A percentile compares a stretch with the other conserved stretches of the same genome.
Evolutionary conservation across 2,113 vertebrate species (phyloP).

Genomic region (Cyrtonyx montezumae): DNA sequence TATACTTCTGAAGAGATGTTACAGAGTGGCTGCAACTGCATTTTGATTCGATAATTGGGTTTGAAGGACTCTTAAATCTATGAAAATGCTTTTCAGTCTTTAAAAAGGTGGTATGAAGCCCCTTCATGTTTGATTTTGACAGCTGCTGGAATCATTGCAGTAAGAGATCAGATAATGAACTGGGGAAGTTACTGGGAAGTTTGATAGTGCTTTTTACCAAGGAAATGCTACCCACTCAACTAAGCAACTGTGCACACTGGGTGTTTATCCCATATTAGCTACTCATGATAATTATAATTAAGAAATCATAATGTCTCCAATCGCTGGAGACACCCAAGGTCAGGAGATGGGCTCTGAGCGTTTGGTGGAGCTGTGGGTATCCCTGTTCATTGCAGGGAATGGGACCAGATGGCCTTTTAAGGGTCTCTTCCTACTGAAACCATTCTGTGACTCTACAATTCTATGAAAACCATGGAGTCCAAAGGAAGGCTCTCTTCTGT

Average conservation of each 20-base stretch:
- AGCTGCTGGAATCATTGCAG: constrained; percentile 18
- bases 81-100: constrained; percentile 35
- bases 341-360: too few species aligned
- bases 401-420: too few species aligned
- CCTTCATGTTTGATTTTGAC: constrained; percentile 40
- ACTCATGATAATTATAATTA: background rate
- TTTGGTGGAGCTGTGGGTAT: too few species aligned
- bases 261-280: background rate
- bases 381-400: too few species aligned
- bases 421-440: too few species aligned
- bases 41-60: constrained; percentile 57
- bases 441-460: too few species aligned
- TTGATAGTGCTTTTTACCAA: background rate
- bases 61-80: constrained; percentile 48
- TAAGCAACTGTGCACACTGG: background rate
- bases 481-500: accelerated
- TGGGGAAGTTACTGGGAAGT: background rate
- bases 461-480: background rate
- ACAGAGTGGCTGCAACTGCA: constrained; percentile 18
- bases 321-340: too few species aligned
- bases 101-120: constrained; percentile 34
- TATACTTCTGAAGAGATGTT: constrained; percentile 22
- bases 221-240: background rate
- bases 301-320: background rate
- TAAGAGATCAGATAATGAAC: background rate